Conservation (phyloP, 2,113 vertebrate species). For the Albula glossodonta region DNA sequence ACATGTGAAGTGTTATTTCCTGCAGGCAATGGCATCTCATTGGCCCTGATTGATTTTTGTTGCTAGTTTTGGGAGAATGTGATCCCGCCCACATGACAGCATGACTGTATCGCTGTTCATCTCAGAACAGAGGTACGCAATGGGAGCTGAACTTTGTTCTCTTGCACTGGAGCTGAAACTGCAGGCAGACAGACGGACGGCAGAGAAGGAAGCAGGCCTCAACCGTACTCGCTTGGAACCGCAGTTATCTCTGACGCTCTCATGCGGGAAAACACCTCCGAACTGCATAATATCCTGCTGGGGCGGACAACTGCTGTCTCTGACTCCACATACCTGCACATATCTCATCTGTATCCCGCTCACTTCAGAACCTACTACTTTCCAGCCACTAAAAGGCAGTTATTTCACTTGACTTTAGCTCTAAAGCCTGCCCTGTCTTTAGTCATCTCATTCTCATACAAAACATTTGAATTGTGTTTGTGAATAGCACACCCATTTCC, state of each 20-base stretch:
- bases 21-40: slow-evolving; percentile 45
- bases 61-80: slow-evolving; percentile 45
- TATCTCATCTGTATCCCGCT: background rate
- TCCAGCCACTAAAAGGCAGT: background rate
- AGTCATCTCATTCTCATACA: background rate
- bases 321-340: background rate
- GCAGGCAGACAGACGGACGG: slow-evolving; percentile 37
- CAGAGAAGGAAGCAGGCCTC: background rate
- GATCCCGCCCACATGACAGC: slow-evolving; percentile 61
- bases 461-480: background rate
- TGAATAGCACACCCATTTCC: slow-evolving; percentile 86
- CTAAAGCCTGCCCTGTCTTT: background rate
- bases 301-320: background rate
- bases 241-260: background rate
- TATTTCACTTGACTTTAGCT: background rate
- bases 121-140: slow-evolving; percentile 48
- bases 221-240: background rate
- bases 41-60: slow-evolving; percentile 41
- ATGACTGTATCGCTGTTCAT: slow-evolving; percentile 14
- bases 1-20: slow-evolving; percentile 46
- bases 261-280: background rate
- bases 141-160: slow-evolving; percentile 20
- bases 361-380: background rate
- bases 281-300: background rate
- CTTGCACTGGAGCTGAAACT: slow-evolving; percentile 32